Evolutionary conservation across 2,113 vertebrate genomes (phyloP), one percentile per base, ranked within the genome.

Genomic region (Callorhinus ursinus): DNA sequence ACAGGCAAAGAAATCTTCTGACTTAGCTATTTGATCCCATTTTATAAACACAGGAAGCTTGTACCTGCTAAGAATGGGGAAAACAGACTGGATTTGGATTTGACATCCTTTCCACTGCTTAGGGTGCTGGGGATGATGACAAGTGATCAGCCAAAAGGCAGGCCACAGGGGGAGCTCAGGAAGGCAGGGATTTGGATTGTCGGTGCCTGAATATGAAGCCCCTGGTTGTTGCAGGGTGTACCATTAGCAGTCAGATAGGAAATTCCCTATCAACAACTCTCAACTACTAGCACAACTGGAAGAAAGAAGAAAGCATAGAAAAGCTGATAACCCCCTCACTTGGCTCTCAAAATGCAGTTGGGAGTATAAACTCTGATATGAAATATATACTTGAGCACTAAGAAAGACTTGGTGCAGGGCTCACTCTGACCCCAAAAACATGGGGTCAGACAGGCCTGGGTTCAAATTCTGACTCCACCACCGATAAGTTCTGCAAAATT

Each of bases 201-300:
- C 2, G 0, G 53, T 24, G 2, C 72, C 79, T 18, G 42, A 84
- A 33, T 16, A n/a, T 36, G 61, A 92, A 81, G 31, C 4, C 9
- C 31, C 71, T 79, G 36, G 61, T 7, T 88, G 72, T 11, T 83
- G 39, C 31, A 21, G 39, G 42, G 46, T 53, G 19, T 22, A 31
- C 31, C 1, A 3, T 31, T 39, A 84, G 69, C 16, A 10, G 33
- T 96, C 76, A 88, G 11, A 76, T 31, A 92, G n/a, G n/a, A 88
- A 90, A 94, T 87, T 93, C 63, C 51, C 84, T 65, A 51, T 72
- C n/a, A 65, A 7, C 83, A 77, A 95, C 95, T 84, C 31, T 95
- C 67, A 96, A 46, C 88, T 86, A 93, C n/a, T 39, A 82, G 51
- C n/a, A 94, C 69, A 90, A 95, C 33, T 88, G 21, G 42, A 82